A percentile compares a stretch with the other conserved stretches of the same genome.
Conservation (phyloP, 2,113 vertebrate genomes). For the Sturnus vulgaris region DNA sequence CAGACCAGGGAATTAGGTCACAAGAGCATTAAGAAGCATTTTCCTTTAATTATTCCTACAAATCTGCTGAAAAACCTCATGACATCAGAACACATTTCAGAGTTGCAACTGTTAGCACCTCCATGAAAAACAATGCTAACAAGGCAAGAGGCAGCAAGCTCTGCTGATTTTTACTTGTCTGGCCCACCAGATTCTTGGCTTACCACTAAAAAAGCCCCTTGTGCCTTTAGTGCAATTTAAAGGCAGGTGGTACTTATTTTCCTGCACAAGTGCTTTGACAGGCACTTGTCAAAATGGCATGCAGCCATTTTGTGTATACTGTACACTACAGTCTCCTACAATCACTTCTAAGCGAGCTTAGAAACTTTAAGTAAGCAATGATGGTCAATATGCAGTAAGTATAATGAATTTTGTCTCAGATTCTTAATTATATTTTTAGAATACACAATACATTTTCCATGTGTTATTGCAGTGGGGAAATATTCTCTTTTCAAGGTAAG, state of each 20-base stretch:
- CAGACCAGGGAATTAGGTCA: background rate
- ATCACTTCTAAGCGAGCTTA: background rate
- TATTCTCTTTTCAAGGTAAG: background rate
- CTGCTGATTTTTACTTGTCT: background rate
- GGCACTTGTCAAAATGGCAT: background rate
- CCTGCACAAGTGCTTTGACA: background rate
- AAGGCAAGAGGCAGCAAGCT: background rate
- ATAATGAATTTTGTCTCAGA: background rate
- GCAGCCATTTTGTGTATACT: background rate
- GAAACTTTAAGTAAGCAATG: background rate
- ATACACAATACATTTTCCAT: background rate
- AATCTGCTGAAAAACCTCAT: background rate
- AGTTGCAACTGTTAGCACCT: background rate
- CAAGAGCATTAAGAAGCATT: background rate
- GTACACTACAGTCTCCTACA: background rate
- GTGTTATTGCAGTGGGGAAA: background rate
- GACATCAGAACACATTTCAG: background rate
- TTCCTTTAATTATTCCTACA: background rate
- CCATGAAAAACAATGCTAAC: background rate
- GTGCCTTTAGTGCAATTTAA: background rate
- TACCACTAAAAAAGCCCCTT: background rate
- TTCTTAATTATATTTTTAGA: background rate
- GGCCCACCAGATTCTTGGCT: background rate
- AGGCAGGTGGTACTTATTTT: background rate
- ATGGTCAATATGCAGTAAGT: background rate